Percentiles rank a stretch among this genome's conserved stretches.
Evolutionary conservation across 2,797 vertebrate species (phyloP).

Genomic region (Esox masquinongy): DNA sequence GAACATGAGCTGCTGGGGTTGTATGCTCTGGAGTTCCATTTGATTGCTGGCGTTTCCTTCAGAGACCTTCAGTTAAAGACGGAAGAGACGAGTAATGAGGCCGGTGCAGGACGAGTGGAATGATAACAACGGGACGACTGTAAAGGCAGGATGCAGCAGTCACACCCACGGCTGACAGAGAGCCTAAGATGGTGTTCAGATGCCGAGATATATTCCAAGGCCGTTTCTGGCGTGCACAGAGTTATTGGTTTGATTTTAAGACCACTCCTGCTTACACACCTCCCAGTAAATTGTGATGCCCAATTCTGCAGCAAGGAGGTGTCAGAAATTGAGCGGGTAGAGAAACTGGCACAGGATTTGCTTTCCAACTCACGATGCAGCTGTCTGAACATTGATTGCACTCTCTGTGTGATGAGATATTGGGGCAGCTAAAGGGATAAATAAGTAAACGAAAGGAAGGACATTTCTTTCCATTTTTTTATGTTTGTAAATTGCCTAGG

Average conservation of each 20-base stretch:
- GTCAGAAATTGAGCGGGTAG: conserved; percentile 69
- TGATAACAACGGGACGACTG: conserved; percentile 35
- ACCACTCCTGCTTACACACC: conserved; percentile 46
- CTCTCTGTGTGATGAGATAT: conserved; percentile 60
- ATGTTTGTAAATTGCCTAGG: conserved; percentile 26
- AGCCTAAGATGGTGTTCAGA: neutral
- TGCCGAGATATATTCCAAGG: neutral
- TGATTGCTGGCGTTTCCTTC: conserved; percentile 51
- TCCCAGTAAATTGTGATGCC: conserved; percentile 69
- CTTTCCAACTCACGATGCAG: conserved; percentile 66
- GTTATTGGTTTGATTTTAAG: conserved; percentile 66
- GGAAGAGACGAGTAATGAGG: conserved; percentile 39
- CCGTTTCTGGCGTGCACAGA: conserved; percentile 22
- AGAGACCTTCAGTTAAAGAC: conserved; percentile 32
- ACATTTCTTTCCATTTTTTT: conserved; percentile 33
- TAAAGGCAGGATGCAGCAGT: conserved; percentile 11
- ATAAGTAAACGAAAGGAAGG: conserved; percentile 31
- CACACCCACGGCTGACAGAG: neutral
- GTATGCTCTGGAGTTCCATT: conserved; percentile 41
- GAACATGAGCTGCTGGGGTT: conserved; percentile 29
- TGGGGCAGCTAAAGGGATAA: conserved; percentile 23
- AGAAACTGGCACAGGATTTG: conserved; percentile 66
- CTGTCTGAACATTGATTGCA: conserved; percentile 64
- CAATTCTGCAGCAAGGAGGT: conserved; percentile 63
- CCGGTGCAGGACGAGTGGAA: conserved; percentile 22